A percentile compares a stretch with the other conserved stretches of the same genome.
These are phyloP conservation scores for Myrmecophaga tridactyla DNA, from an alignment of 2,113 vertebrate species.

Conservation along the genomic window DNA sequence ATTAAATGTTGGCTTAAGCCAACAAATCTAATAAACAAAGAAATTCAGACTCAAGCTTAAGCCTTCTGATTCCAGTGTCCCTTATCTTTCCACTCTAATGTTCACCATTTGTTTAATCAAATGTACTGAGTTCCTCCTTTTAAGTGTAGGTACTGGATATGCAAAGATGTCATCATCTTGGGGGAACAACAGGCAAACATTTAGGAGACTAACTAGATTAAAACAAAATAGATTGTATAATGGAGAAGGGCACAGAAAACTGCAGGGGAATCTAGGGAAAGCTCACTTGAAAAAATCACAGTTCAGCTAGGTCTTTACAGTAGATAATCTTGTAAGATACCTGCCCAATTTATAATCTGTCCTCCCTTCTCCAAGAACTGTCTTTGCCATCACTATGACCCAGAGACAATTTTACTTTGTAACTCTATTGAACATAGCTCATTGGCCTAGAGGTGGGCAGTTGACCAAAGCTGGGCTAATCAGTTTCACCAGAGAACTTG, in stretches of 20 bases:
- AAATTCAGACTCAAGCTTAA: neutral
- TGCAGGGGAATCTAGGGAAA: neutral
- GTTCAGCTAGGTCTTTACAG: neutral
- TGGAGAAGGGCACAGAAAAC: neutral
- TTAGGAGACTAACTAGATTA: neutral
- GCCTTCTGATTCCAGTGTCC: neutral
- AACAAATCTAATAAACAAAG: neutral
- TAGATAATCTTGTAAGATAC: neutral
- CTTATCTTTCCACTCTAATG: too few relatives aligned
- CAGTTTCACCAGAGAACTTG: neutral
- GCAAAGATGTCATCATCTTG: neutral
- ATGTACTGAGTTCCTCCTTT: neutral
- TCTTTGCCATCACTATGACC: too few relatives aligned
- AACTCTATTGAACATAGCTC: neutral
- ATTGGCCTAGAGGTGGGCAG: neutral
- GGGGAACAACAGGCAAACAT: neutral
- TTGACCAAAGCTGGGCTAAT: neutral
- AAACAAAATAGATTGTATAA: neutral
- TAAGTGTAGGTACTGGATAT: neutral
- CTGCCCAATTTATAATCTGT: neutral
- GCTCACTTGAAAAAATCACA: neutral
- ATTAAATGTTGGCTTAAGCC: neutral
- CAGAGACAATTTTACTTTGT: neutral
- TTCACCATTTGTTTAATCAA: neutral
- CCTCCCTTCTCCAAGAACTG: neutral